phyloP scores from a whole-genome alignment of 2,113 vertebrate species.

The Tragelaphus scriptus region DNA sequence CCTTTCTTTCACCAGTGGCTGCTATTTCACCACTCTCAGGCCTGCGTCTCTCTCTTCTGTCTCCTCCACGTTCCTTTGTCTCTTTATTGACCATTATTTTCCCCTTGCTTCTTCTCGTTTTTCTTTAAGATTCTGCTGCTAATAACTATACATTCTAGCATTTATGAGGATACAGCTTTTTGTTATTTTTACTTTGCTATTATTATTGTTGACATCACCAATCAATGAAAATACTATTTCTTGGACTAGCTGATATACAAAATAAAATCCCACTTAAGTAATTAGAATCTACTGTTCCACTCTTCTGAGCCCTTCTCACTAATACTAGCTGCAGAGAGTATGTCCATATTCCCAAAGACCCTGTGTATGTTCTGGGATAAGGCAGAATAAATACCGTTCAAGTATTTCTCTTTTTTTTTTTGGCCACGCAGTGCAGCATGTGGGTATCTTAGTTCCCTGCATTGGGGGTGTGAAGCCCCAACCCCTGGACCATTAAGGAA shows the following conservation, averaged over 20 bases:
- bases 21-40: neutral
- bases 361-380: neutral
- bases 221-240: neutral
- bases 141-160: neutral
- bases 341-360: neutral
- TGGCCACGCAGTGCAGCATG: neutral
- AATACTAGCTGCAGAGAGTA: neutral
- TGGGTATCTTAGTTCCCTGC: neutral
- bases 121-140: neutral
- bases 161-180: neutral
- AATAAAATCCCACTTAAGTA: neutral
- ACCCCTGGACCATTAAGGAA: neutral
- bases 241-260: neutral
- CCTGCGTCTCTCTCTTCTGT: neutral
- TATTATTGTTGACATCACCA: neutral
- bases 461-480: neutral
- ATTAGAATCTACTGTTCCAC: neutral
- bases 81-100: neutral
- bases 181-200: neutral
- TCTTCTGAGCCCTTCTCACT: neutral
- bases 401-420: neutral
- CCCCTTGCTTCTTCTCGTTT: neutral
- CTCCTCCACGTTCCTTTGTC: neutral
- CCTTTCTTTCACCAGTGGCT: neutral
- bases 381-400: neutral